phyloP scores from a whole-genome alignment of 2,797 vertebrate genomes.

The Odontamblyopus rebecca region DNA sequence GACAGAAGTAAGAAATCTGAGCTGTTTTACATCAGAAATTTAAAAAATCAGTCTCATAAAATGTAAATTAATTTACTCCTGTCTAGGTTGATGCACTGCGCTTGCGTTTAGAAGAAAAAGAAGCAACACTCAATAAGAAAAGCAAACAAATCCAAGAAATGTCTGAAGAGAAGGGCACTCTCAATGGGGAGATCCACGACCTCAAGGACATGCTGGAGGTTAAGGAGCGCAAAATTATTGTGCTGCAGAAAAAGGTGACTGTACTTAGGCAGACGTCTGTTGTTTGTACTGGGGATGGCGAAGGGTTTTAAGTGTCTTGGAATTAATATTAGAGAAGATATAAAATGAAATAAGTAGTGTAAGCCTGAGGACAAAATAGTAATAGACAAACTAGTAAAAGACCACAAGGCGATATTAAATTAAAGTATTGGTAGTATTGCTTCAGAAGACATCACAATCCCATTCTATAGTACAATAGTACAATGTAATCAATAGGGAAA shows the following conservation, averaged over 20 bases:
- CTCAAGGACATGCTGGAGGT: slow-evolving; percentile 99
- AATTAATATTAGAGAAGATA: no score
- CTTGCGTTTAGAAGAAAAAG: slow-evolving; percentile 95
- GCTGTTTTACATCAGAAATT: neutral
- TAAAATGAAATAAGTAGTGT: no score
- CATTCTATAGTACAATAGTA: no score
- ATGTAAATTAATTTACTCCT: neutral
- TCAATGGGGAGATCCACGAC: slow-evolving; percentile 97
- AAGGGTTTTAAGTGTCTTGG: neutral
- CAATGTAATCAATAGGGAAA: no score
- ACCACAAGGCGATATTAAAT: no score
- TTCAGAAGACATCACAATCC: no score
- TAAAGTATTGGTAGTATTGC: no score
- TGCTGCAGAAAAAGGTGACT: slow-evolving; percentile 97
- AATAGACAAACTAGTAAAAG: no score
- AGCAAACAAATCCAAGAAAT: slow-evolving; percentile 98
- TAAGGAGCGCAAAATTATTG: slow-evolving; percentile 96
- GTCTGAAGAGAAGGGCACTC: slow-evolving; percentile 96
- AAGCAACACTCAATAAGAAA: slow-evolving; percentile 96
- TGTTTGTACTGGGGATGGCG: neutral
- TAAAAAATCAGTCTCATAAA: neutral
- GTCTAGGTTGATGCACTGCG: slow-evolving; percentile 92
- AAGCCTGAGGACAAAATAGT: no score
- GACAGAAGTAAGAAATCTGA: slow-evolving; percentile 84
- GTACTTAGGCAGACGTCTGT: neutral